Conservation (phyloP, 2,888 invertebrate species). For the Lordiphosa fenestrarum region DNA sequence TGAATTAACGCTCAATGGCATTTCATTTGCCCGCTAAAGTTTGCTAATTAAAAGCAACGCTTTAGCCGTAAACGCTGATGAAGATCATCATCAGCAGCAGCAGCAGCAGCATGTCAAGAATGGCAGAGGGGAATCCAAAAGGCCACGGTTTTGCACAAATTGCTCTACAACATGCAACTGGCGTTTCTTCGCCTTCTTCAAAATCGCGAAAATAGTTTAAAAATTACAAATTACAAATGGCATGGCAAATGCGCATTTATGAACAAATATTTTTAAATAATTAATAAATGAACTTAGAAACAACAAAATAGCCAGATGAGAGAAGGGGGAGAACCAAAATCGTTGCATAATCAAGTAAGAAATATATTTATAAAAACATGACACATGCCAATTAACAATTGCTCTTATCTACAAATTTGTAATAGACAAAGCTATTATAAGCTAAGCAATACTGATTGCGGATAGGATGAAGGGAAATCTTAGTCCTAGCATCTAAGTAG, state of each 20-base stretch:
- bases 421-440: no score
- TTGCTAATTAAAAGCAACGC: constrained; percentile 53
- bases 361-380: neutral
- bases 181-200: constrained; percentile 9
- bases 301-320: neutral
- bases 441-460: no score
- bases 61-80: constrained; percentile 26
- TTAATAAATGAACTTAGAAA: constrained; percentile 14
- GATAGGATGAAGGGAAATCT: no score
- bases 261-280: constrained; percentile 12
- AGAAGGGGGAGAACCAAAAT: neutral
- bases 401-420: no score
- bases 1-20: constrained; percentile 63
- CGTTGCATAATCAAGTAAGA: neutral
- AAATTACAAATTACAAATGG: constrained; percentile 36
- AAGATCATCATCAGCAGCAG: constrained; percentile 8
- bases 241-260: constrained; percentile 43
- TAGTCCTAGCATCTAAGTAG: no score
- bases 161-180: constrained; percentile 56
- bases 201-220: neutral
- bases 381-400: no score
- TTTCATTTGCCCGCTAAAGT: constrained; percentile 46
- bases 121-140: constrained; percentile 17
- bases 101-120: constrained; percentile 3
- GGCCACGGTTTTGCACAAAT: constrained; percentile 41